Evolutionary conservation across 2,797 vertebrate genomes (phyloP).

Genomic region (Lagodon rhomboides): DNA sequence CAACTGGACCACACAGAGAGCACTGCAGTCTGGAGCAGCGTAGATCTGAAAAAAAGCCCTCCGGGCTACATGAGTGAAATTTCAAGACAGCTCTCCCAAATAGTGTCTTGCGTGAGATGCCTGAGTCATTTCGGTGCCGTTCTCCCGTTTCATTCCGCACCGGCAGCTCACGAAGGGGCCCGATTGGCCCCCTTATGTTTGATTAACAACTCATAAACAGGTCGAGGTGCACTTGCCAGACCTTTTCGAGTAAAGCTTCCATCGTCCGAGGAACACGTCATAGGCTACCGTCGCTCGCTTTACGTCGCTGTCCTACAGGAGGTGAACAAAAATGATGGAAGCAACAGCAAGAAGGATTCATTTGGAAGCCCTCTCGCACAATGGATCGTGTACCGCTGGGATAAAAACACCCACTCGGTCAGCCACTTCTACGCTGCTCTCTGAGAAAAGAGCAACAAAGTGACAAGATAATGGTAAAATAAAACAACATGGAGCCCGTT

Average conservation of each 20-base stretch:
- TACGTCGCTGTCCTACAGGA: not conserved
- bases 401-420: slow-evolving; percentile 4
- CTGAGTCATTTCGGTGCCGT: not conserved
- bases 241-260: not conserved
- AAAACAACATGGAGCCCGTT: not conserved
- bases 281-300: too few relatives aligned
- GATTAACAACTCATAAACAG: too few relatives aligned
- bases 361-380: slow-evolving; percentile 4
- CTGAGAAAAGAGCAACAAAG: not conserved
- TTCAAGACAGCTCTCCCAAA: not conserved
- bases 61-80: not conserved
- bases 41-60: not conserved
- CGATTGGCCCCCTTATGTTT: too few relatives aligned
- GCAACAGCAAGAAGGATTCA: not conserved
- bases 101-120: not conserved
- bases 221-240: not conserved
- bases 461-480: not conserved
- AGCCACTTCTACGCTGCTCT: too few relatives aligned
- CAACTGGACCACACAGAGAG: not conserved
- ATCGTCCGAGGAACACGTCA: not conserved
- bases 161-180: not conserved
- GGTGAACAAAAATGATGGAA: not conserved
- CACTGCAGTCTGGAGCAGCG: not conserved
- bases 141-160: not conserved
- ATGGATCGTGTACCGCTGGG: not conserved